Evolutionary conservation across 1,140 invertebrate genomes (phyloP).

Genomic region (Halesus radiatus): DNA sequence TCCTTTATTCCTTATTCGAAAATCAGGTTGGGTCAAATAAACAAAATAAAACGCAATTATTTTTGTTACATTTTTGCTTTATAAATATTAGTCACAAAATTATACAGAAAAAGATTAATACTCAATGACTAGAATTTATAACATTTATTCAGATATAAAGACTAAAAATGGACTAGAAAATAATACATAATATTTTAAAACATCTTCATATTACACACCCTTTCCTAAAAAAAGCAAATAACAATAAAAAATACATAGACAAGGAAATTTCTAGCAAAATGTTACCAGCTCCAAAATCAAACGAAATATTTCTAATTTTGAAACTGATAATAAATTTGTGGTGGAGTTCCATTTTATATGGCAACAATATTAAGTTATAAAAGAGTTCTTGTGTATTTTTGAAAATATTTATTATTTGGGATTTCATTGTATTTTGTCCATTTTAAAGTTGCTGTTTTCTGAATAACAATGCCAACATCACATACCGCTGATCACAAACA

Average conservation of each 20-base stretch:
- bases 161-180: conserved; percentile 52
- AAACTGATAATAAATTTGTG: no score
- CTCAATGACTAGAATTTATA: conserved; percentile 56
- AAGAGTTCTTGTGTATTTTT: no score
- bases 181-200: background rate
- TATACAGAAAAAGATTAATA: conserved; percentile 56
- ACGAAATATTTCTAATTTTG: no score
- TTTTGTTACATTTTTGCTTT: conserved; percentile 33
- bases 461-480: conserved; percentile 18
- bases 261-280: no score
- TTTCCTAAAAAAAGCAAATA: conserved; percentile 3
- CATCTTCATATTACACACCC: background rate
- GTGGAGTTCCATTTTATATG: no score
- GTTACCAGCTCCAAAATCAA: no score
- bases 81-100: conserved; percentile 55
- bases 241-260: no score
- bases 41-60: background rate
- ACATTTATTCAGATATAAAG: conserved; percentile 49
- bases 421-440: background rate
- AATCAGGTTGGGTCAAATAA: background rate
- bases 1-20: no score
- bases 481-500: background rate
- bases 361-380: no score
- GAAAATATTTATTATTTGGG: no score
- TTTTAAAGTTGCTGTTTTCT: background rate